Conservation (phyloP, 1,140 invertebrate genomes). For the Apis mellifera region DNA sequence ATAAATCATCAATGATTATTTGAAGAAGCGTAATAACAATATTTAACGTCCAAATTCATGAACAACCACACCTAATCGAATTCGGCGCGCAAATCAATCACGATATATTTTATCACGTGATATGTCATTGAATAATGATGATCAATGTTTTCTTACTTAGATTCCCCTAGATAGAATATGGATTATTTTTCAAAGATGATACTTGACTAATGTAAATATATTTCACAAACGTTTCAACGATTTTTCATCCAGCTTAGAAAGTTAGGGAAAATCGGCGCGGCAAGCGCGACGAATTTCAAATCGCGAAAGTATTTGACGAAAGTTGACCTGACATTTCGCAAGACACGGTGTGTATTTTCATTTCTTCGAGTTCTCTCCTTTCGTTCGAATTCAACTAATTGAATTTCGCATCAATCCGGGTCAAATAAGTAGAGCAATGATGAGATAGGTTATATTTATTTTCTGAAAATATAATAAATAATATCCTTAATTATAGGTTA, state of each 20-base stretch:
- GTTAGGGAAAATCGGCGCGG: constrained; percentile 8
- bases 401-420: background rate
- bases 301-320: constrained; percentile 19
- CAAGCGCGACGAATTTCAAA: background rate
- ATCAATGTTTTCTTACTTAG: background rate
- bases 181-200: constrained; percentile 30
- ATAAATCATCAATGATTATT: background rate
- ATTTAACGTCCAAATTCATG: background rate
- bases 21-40: background rate
- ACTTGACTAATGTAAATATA: background rate
- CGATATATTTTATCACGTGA: background rate
- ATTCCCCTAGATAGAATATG: constrained; percentile 6
- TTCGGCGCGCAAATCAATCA: constrained; percentile 1
- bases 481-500: too few relatives aligned
- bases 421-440: too few relatives aligned
- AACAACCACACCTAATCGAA: background rate
- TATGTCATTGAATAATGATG: background rate
- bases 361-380: background rate
- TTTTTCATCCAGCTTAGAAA: constrained; percentile 23
- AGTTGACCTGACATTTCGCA: background rate
- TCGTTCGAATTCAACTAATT: background rate
- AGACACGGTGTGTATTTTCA: background rate
- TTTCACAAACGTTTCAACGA: background rate
- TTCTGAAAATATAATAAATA: too few relatives aligned
- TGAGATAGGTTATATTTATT: too few relatives aligned